These are phyloP conservation scores for Atherinosoma microstoma DNA, from an alignment of 2,797 vertebrate species.

Conservation along the genomic window DNA sequence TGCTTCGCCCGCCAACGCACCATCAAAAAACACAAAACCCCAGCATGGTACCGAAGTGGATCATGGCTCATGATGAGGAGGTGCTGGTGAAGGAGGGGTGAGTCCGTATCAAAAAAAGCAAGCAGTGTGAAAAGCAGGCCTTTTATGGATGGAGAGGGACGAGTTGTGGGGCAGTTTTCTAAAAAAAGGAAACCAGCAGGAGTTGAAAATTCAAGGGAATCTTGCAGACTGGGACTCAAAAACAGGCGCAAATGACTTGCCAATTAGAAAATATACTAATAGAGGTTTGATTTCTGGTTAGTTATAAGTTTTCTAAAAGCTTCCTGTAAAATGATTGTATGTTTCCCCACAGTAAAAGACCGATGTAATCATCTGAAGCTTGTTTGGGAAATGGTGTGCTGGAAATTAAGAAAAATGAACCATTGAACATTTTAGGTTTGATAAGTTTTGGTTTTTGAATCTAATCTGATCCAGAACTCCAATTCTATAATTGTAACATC, in stretches of 20 bases:
- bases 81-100: conserved; percentile 3
- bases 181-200: conserved; percentile 30
- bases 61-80: conserved; percentile 45
- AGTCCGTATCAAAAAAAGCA: conserved; percentile 25
- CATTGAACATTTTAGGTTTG: no score
- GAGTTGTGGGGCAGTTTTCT: neutral
- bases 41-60: conserved; percentile 52
- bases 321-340: neutral
- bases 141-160: neutral
- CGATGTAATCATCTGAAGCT: no score
- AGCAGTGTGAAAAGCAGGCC: conserved; percentile 8
- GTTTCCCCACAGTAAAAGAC: no score
- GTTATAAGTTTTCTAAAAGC: no score
- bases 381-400: no score
- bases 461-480: no score
- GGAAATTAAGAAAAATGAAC: no score
- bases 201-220: conserved; percentile 19
- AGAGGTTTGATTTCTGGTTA: neutral
- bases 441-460: no score
- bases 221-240: conserved; percentile 11
- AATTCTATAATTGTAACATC: no score
- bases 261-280: neutral
- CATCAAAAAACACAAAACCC: conserved; percentile 60
- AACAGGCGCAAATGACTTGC: conserved; percentile 21
- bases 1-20: conserved; percentile 40